These are phyloP conservation scores for Luffia ferchaultella DNA, from an alignment of 2,888 invertebrate genomes.

Conservation along the genomic window DNA sequence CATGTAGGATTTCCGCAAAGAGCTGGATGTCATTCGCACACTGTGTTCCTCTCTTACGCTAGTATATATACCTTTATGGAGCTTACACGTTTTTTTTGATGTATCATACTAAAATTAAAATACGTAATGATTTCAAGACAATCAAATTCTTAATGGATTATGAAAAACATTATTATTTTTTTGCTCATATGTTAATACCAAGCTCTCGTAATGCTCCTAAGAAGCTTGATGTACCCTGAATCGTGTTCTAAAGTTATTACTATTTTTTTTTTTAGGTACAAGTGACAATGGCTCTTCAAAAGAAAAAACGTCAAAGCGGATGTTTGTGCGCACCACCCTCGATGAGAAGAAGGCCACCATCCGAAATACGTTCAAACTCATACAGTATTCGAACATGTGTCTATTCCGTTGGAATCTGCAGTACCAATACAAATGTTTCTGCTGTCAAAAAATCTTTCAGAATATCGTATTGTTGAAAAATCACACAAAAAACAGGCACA, in stretches of 20 bases:
- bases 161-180: too few species aligned
- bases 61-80: too few species aligned
- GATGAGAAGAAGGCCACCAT: neutral
- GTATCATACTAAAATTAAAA: too few species aligned
- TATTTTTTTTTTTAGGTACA: neutral
- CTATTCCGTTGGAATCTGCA: conserved; percentile 27
- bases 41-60: too few species aligned
- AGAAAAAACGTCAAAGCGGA: neutral
- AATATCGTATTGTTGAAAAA: conserved; percentile 26
- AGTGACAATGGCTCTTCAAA: neutral
- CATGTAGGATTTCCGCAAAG: too few species aligned
- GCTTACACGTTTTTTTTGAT: too few species aligned
- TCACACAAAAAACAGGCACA: conserved; percentile 28
- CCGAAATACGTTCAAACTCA: conserved; percentile 30
- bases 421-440: conserved; percentile 30
- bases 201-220: too few species aligned
- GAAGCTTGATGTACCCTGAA: too few species aligned
- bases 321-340: neutral
- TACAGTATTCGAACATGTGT: conserved; percentile 35
- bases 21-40: too few species aligned
- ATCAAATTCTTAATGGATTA: too few species aligned
- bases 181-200: too few species aligned
- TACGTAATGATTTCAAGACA: too few species aligned
- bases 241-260: neutral
- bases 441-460: conserved; percentile 33